phyloP scores from a whole-genome alignment of 2,113 vertebrate species.

The Gymnocephalus cernua region DNA sequence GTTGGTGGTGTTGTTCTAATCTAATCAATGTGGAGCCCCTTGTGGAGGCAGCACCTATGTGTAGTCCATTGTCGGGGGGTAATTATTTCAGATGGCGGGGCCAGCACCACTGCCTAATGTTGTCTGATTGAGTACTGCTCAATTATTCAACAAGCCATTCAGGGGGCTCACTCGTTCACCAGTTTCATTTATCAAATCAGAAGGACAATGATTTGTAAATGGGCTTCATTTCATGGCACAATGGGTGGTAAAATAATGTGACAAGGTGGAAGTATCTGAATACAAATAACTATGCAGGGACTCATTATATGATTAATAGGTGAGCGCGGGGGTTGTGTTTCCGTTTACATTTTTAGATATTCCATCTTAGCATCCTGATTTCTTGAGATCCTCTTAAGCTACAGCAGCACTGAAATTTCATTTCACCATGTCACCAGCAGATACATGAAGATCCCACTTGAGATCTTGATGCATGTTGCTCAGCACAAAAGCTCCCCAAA shows the following conservation, averaged over 20 bases:
- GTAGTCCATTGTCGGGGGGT: constrained; percentile 66
- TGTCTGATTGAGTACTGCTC: constrained; percentile 80
- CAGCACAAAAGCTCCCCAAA: constrained; percentile 38
- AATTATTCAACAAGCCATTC: constrained; percentile 82
- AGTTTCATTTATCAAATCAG: constrained; percentile 77
- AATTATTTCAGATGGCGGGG: constrained; percentile 73
- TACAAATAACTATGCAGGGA: constrained; percentile 63
- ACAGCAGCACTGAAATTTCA: constrained; percentile 38
- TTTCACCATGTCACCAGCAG: constrained; percentile 42
- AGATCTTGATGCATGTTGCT: constrained; percentile 40
- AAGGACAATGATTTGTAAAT: constrained; percentile 75
- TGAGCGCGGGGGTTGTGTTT: constrained; percentile 1
- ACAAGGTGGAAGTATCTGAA: constrained; percentile 68
- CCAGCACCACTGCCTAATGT: constrained; percentile 58
- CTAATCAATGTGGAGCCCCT: constrained; percentile 53
- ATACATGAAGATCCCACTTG: constrained; percentile 60
- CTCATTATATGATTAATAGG: constrained; percentile 67
- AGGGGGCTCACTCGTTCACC: constrained; percentile 60
- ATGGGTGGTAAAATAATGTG: constrained; percentile 62
- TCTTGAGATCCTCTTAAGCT: constrained; percentile 34
- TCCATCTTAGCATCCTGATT: constrained; percentile 45
- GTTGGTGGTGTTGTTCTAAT: constrained; percentile 60
- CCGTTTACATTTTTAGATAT: constrained; percentile 28
- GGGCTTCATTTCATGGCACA: constrained; percentile 71
- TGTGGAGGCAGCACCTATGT: constrained; percentile 62